Base-by-base conservation (phyloP, 1,140 invertebrate genomes). In the Mycetomoellerius zeteki region DNA sequence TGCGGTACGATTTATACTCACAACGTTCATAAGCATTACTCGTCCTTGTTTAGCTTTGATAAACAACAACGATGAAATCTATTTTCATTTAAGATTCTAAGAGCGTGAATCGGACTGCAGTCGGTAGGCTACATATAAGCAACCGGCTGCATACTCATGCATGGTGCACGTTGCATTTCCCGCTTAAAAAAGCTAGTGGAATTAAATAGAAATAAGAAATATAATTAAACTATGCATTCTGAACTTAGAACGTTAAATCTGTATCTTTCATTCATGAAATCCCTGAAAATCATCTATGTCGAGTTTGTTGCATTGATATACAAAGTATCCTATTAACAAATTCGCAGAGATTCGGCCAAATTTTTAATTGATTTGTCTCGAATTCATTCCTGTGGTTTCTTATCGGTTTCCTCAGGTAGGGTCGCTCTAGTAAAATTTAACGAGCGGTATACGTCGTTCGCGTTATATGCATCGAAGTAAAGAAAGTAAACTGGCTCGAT, bases 401-500 rank as follows among this genome's bases (percentile, higher is more conserved):
- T 76, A 76, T 76, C 21, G 33, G 21, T 3, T 24, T 76, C 0
- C 21, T 60, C n/a, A 14, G 21, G 7, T 14, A 75, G 21, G 21
- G 16, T 65, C 47, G 27, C 27, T 52, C 27, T 8, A 52, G 43
- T 47, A 67, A 75, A 80, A 52, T 80, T 80, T 80, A 80, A 80
- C 43, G 60, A 80, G 76, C 76, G 5, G 6, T 80, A 52, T 10
- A 80, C 27, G 19, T 64, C 5, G 75, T 37, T 64, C 24, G 43
- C 30, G 43, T 27, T 78, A 65, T 78, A 64, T 43, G 2, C n/a
- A 33, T 67, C 19, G 27, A 65, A 24, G 58, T 65, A 47, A 80
- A 80, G 76, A 80, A 80, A 80, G 76, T 80, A 67, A 33, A 67
- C 60, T 80, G 19, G n/a, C 43, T 47, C 58, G 12, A 58, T 43